phyloP scores from a whole-genome alignment of 2,797 vertebrate genomes.

The Falco berigora region DNA sequence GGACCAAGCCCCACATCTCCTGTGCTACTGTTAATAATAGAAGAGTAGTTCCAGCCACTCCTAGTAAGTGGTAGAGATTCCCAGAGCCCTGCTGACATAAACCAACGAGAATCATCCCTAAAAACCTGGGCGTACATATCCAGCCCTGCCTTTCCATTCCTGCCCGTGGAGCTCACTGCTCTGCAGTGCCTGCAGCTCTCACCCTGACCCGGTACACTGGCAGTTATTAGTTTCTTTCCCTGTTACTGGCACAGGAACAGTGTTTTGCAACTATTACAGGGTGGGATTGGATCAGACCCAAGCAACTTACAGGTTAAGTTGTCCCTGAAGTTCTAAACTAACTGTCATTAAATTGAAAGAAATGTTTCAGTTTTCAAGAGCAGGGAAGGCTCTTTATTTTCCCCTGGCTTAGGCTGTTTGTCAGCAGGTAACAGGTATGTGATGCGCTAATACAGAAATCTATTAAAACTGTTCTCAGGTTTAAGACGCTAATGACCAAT shows the following conservation, averaged over 20 bases:
- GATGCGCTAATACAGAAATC: not conserved
- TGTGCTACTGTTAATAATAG: not conserved
- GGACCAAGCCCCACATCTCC: not conserved
- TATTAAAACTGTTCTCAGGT: constrained; percentile 70
- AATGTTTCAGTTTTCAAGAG: not conserved
- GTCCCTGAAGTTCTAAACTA: not conserved
- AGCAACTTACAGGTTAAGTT: not conserved
- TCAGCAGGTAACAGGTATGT: not conserved
- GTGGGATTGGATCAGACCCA: not conserved
- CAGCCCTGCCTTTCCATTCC: not conserved
- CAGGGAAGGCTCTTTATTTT: not conserved
- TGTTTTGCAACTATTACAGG: not conserved
- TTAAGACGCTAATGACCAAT: constrained; percentile 87
- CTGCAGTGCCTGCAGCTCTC: not conserved
- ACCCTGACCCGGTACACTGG: not conserved
- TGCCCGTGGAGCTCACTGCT: not conserved
- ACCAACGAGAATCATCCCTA: not conserved
- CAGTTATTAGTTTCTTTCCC: not conserved
- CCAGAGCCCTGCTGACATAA: not conserved
- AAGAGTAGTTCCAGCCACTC: not conserved
- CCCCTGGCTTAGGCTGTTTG: not conserved
- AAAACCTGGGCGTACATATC: not conserved
- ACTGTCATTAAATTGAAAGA: not conserved
- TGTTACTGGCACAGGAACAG: not conserved
- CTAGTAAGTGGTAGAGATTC: not conserved